phyloP scores from a whole-genome alignment of 2,888 invertebrate genomes.

The Incurvaria masculella region DNA sequence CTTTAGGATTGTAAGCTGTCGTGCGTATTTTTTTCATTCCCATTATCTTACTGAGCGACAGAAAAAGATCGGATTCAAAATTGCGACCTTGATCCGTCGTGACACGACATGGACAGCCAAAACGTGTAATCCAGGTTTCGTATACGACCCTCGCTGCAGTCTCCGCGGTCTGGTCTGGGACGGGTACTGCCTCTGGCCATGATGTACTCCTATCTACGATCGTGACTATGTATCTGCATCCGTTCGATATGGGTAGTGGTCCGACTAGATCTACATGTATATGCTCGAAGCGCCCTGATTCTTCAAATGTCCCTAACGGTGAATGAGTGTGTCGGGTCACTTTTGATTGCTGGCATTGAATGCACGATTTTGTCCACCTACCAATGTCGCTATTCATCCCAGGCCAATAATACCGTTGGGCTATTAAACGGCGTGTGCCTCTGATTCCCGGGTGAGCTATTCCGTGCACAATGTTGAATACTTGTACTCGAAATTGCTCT shows the following conservation, averaged over 20 bases:
- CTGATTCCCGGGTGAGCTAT: not conserved
- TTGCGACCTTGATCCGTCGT: slow-evolving; percentile 15
- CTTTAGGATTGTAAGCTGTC: slow-evolving; percentile 14
- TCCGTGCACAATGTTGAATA: not conserved
- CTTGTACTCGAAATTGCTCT: no score
- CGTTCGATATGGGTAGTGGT: slow-evolving; percentile 8
- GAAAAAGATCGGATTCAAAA: slow-evolving; percentile 14
- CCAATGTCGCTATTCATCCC: not conserved
- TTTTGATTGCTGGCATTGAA: not conserved
- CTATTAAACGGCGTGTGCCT: not conserved
- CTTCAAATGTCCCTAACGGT: no score
- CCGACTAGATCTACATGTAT: slow-evolving; percentile 17
- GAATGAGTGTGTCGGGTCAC: not conserved
- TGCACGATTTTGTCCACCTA: not conserved
- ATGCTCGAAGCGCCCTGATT: slow-evolving; percentile 8
- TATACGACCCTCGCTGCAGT: no score
- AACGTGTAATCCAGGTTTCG: slow-evolving; percentile 17
- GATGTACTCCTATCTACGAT: slow-evolving; percentile 16
- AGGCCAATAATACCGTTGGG: not conserved
- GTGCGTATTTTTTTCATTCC: slow-evolving; percentile 12
- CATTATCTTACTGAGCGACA: slow-evolving; percentile 7
- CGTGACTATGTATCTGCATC: slow-evolving; percentile 8
- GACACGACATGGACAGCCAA: slow-evolving; percentile 15
- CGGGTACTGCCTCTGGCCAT: slow-evolving; percentile 23
- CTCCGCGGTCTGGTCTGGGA: no score